These are phyloP conservation scores for Lynx canadensis DNA, from an alignment of 2,113 vertebrate genomes.

Conservation along the genomic window DNA sequence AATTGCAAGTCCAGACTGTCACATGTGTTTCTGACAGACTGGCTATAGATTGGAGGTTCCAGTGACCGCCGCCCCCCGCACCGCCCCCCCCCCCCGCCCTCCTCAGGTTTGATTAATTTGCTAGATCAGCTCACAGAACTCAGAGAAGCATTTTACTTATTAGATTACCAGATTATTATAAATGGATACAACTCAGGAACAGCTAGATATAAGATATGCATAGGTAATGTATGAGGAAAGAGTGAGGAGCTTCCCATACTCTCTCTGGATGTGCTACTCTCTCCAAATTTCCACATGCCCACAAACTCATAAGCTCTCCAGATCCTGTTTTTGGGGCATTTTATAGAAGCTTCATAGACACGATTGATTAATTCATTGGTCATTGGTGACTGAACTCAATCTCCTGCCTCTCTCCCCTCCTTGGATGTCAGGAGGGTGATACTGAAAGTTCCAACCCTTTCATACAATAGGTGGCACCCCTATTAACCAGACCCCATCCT, in stretches of 20 bases:
- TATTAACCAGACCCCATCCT: not conserved
- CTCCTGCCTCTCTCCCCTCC: not conserved
- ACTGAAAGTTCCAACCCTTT: not conserved
- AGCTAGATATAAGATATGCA: not conserved
- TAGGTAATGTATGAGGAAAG: not conserved
- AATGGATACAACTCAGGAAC: not conserved
- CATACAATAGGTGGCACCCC: not conserved
- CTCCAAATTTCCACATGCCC: not conserved
- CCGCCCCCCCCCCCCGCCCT: no score
- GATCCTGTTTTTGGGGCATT: fast-evolving
- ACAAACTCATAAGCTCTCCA: not conserved
- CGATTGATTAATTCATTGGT: not conserved
- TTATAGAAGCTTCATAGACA: not conserved
- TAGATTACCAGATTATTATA: not conserved
- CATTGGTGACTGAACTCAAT: not conserved
- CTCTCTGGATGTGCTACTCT: not conserved
- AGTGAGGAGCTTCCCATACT: not conserved
- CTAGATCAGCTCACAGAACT: not conserved
- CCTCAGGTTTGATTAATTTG: not conserved
- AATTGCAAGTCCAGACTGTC: not conserved
- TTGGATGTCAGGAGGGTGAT: not conserved
- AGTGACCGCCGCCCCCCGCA: no score
- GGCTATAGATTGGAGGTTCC: not conserved
- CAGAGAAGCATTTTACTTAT: not conserved
- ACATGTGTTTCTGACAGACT: not conserved